Evolutionary conservation across 1,140 invertebrate genomes (phyloP).

Genomic region (Cyclina sinensis): DNA sequence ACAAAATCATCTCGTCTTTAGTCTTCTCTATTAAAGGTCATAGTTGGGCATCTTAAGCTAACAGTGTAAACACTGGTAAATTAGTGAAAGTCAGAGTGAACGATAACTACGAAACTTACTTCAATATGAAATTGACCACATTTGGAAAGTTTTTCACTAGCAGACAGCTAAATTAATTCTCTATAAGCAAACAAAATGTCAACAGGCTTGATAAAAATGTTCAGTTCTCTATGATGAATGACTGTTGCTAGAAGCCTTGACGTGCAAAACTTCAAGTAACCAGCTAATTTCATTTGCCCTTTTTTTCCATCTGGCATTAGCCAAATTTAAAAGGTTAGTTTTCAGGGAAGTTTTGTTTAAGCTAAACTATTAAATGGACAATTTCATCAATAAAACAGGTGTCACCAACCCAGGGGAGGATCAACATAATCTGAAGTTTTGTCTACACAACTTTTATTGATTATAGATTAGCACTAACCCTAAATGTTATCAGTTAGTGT

Average conservation of each 20-base stretch:
- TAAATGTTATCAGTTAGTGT: slow-evolving; percentile 42
- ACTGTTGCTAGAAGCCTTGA: not conserved
- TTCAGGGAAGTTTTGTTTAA: too few relatives aligned
- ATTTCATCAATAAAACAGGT: slow-evolving; percentile 32
- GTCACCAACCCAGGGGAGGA: not conserved
- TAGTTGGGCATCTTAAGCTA: slow-evolving; percentile 36
- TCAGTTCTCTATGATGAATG: slow-evolving; percentile 25
- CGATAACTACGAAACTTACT: slow-evolving; percentile 6
- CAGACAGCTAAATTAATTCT: slow-evolving; percentile 38
- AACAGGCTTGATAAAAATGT: slow-evolving; percentile 44
- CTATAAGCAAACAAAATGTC: slow-evolving; percentile 46
- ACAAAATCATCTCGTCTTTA: slow-evolving; percentile 29
- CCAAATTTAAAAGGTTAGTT: too few relatives aligned
- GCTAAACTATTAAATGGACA: not conserved
- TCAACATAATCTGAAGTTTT: slow-evolving; percentile 35
- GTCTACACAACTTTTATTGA: slow-evolving; percentile 45
- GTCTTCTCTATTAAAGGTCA: slow-evolving; percentile 46
- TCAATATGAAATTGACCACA: slow-evolving; percentile 37
- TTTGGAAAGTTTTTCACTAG: slow-evolving; percentile 39
- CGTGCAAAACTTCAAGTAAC: not conserved
- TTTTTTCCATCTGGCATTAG: too few relatives aligned
- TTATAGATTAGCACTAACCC: slow-evolving; percentile 45
- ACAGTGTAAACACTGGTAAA: slow-evolving; percentile 53
- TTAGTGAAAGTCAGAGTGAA: slow-evolving; percentile 49
- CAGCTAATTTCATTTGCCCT: not conserved